phyloP scores from a whole-genome alignment of 2,888 invertebrate species.

The Chrysodeixis includens region DNA sequence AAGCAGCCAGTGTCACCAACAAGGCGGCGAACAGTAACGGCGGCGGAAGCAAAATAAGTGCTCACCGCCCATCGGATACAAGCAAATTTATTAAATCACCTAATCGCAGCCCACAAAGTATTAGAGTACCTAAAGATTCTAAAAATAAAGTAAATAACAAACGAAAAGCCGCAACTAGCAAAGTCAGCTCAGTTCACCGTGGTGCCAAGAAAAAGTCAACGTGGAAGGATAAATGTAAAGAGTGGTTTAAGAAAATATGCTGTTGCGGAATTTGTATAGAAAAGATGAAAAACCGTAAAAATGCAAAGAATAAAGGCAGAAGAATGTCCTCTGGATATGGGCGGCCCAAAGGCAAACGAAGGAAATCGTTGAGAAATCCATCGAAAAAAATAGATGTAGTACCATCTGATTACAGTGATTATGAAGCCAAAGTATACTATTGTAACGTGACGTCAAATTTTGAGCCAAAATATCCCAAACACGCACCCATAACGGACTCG shows the following conservation, averaged over 20 bases:
- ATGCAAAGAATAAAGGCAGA: neutral
- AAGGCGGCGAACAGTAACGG: too few species aligned
- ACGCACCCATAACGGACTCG: constrained; percentile 25
- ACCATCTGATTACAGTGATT: constrained; percentile 27
- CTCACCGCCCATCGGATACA: neutral
- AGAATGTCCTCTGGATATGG: neutral
- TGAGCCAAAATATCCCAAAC: constrained; percentile 36
- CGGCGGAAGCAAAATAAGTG: too few species aligned
- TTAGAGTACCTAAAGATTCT: neutral
- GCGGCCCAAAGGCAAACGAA: neutral
- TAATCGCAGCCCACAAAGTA: neutral
- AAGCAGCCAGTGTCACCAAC: neutral
- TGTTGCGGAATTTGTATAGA: constrained; percentile 38
- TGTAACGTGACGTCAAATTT: constrained; percentile 45
- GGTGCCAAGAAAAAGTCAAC: neutral
- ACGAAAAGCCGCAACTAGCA: neutral
- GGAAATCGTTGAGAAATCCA: neutral
- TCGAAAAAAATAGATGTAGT: constrained; percentile 15
- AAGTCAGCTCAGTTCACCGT: neutral
- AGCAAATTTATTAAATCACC: neutral
- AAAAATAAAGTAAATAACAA: neutral
- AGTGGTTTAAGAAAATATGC: constrained; percentile 35
- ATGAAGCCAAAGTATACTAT: constrained; percentile 49
- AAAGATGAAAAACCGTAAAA: neutral
- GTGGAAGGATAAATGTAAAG: constrained; percentile 23